Conservation (phyloP, 2,888 invertebrate genomes). For the Eristalis intricaria region DNA sequence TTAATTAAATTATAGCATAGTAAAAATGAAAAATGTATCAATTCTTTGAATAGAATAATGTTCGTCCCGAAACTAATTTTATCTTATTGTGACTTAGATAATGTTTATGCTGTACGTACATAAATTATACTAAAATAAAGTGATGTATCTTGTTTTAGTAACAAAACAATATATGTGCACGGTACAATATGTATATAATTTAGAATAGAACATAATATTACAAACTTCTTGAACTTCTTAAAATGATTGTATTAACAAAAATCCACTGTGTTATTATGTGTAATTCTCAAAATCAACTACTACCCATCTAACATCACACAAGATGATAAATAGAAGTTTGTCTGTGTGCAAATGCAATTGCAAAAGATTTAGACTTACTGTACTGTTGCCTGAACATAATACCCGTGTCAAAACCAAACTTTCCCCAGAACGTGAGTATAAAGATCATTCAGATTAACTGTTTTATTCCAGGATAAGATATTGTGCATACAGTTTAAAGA, state of each 20-base stretch:
- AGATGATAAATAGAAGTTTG: conserved; percentile 71
- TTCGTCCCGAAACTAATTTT: conserved; percentile 10
- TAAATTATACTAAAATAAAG: not conserved
- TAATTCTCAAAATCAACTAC: conserved; percentile 72
- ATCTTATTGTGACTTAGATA: conserved; percentile 35
- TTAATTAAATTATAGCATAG: conserved; percentile 29
- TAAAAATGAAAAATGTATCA: conserved; percentile 14
- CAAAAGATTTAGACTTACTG: conserved; percentile 70
- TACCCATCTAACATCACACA: conserved; percentile 68
- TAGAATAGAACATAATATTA: conserved; percentile 57
- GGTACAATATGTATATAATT: conserved; percentile 10
- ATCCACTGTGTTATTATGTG: conserved; percentile 74
- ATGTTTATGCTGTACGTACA: not conserved
- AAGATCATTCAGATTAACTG: conserved; percentile 66
- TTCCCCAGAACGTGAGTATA: conserved; percentile 68
- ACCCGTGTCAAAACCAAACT: conserved; percentile 54
- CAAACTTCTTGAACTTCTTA: conserved; percentile 17
- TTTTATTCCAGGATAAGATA: conserved; percentile 60
- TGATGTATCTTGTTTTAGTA: conserved; percentile 42
- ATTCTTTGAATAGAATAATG: conserved; percentile 19
- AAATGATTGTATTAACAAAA: conserved; percentile 73
- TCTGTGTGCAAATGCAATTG: conserved; percentile 65
- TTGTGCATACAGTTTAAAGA: not conserved
- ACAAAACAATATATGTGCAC: conserved; percentile 52
- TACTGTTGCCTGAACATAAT: conserved; percentile 66